phyloP scores from a whole-genome alignment of 2,113 vertebrate species.

The Silurus asotus region DNA sequence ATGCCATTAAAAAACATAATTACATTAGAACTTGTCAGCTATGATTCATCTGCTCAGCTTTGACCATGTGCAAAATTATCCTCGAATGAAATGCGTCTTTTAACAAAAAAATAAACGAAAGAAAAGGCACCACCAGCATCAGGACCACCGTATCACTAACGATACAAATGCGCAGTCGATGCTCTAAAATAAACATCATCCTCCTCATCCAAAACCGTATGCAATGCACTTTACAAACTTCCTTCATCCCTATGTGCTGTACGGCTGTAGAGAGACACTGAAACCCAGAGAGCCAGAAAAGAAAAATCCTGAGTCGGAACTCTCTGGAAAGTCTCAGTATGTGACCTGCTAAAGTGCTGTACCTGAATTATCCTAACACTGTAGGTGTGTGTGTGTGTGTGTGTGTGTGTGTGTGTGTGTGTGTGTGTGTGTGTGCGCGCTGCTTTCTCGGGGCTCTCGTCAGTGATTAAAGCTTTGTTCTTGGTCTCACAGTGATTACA shows the following conservation, averaged over 20 bases:
- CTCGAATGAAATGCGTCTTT: not conserved
- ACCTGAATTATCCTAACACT: not conserved
- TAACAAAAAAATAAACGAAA: too few relatives aligned
- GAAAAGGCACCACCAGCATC: not conserved
- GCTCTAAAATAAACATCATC: not conserved
- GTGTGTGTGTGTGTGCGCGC: not conserved
- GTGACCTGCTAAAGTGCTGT: not conserved
- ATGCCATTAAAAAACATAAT: not conserved
- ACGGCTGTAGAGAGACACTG: too few relatives aligned
- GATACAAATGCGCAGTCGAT: not conserved
- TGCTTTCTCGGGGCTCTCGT: not conserved
- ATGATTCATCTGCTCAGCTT: not conserved
- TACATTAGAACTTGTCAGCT: not conserved
- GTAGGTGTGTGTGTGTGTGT: not conserved
- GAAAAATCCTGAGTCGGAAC: too few relatives aligned
- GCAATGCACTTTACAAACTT: not conserved
- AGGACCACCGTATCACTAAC: not conserved
- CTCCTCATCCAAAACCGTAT: too few relatives aligned
- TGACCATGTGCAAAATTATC: not conserved
- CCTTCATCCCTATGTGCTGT: not conserved
- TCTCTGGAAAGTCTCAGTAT: not conserved
- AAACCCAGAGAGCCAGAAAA: too few relatives aligned
- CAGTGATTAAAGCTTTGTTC: conserved; percentile 19
- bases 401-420: not conserved
- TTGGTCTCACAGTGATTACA: conserved; percentile 20